phyloP scores from a whole-genome alignment of 1,140 invertebrate genomes.

The Drosophila miranda region DNA sequence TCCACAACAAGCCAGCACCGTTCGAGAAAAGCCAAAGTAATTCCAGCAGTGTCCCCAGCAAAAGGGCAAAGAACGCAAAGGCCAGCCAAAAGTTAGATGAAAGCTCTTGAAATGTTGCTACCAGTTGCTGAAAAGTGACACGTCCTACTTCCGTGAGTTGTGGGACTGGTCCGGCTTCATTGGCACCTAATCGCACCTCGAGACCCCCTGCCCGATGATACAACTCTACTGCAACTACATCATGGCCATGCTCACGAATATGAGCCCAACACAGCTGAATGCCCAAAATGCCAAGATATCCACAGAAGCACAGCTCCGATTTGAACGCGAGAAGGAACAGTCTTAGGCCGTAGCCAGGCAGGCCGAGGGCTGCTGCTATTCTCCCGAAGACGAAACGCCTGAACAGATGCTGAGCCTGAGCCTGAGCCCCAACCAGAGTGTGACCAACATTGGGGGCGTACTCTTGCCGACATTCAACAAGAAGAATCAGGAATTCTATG shows the following conservation, averaged over 20 bases:
- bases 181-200: constrained; percentile 82
- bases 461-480: constrained; percentile 83
- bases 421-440: constrained; percentile 39
- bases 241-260: constrained; percentile 85
- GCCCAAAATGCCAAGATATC: constrained; percentile 81
- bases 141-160: constrained; percentile 84
- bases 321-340: constrained; percentile 47
- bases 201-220: constrained; percentile 30
- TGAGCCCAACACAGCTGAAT: constrained; percentile 84
- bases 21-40: constrained; percentile 34
- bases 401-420: constrained; percentile 48
- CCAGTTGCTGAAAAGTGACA: constrained; percentile 83
- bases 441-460: constrained; percentile 84
- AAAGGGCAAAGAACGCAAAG: constrained; percentile 38
- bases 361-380: constrained; percentile 32
- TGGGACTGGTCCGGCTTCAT: constrained; percentile 88
- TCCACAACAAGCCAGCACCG: constrained; percentile 66
- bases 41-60: constrained; percentile 10
- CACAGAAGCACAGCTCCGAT: constrained; percentile 50
- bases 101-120: constrained; percentile 84
- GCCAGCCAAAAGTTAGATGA: constrained; percentile 71
- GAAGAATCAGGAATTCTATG: constrained; percentile 82
- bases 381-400: constrained; percentile 10
- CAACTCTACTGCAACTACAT: constrained; percentile 83
- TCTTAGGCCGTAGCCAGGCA: constrained; percentile 6